A percentile compares a stretch with the other conserved stretches of the same genome.
These are phyloP conservation scores for Philhelius pedissequus DNA, from an alignment of 2,888 invertebrate species.

Conservation along the genomic window DNA sequence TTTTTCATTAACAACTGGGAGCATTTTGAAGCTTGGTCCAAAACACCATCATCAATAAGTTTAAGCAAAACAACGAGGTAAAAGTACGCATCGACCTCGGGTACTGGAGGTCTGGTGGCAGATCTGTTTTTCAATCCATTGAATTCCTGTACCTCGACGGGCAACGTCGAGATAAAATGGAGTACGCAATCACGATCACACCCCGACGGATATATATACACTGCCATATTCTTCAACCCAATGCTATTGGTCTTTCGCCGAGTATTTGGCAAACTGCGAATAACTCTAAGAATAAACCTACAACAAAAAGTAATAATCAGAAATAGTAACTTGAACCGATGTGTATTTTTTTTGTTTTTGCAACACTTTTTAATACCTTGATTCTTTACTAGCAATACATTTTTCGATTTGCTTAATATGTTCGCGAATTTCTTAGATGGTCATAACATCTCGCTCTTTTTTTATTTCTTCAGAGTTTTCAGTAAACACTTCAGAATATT, in stretches of 20 bases:
- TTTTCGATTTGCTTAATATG: slow-evolving; percentile 97
- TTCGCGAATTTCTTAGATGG: slow-evolving; percentile 93
- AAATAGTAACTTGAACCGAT: neutral
- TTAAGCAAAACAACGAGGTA: slow-evolving; percentile 92
- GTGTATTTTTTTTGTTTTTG: neutral
- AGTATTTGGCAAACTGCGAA: slow-evolving; percentile 92
- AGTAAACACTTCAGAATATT: slow-evolving; percentile 85
- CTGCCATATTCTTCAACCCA: slow-evolving; percentile 90
- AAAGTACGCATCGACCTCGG: slow-evolving; percentile 96
- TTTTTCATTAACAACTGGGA: slow-evolving; percentile 92
- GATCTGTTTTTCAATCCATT: slow-evolving; percentile 85
- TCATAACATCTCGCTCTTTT: slow-evolving; percentile 88
- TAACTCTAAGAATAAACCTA: slow-evolving; percentile 90
- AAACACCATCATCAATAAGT: slow-evolving; percentile 91
- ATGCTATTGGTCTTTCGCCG: slow-evolving; percentile 91
- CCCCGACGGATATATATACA: slow-evolving; percentile 88
- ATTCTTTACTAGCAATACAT: slow-evolving; percentile 95
- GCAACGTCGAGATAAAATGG: slow-evolving; percentile 88
- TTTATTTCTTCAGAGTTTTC: slow-evolving; percentile 86
- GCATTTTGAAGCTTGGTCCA: slow-evolving; percentile 90
- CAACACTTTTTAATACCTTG: slow-evolving; percentile 80
- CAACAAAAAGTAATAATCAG: neutral
- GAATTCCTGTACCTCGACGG: slow-evolving; percentile 82
- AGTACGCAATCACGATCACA: slow-evolving; percentile 88
- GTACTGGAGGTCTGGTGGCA: slow-evolving; percentile 81